These are phyloP conservation scores for Brachyistius frenatus DNA, from an alignment of 2,113 vertebrate species.

Conservation along the genomic window DNA sequence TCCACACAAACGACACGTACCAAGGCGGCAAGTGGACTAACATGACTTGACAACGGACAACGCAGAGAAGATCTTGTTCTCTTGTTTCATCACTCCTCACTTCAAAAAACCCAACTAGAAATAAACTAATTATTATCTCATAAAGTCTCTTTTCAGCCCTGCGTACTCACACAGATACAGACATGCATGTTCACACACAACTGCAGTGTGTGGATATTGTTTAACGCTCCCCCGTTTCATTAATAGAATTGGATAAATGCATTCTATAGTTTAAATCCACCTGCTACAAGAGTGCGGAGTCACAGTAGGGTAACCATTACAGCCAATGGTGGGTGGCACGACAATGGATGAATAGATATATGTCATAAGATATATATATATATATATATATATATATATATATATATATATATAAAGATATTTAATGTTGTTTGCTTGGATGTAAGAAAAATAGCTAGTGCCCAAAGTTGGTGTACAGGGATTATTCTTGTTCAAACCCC, in stretches of 20 bases:
- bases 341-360: constrained; percentile 11
- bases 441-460: constrained; percentile 44
- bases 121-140: not conserved
- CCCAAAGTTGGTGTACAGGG: constrained; percentile 26
- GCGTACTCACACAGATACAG: not conserved
- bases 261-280: constrained; percentile 11
- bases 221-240: constrained; percentile 1
- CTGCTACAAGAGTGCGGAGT: constrained; percentile 8
- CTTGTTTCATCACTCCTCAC: not conserved
- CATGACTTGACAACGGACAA: not conserved
- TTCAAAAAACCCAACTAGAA: not conserved
- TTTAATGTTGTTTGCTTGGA: constrained; percentile 50
- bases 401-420: not conserved
- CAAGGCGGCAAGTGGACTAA: not conserved
- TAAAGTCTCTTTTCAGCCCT: not conserved
- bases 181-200: not conserved
- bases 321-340: constrained; percentile 29
- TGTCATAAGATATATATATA: no score
- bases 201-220: not conserved
- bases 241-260: not conserved
- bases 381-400: no score
- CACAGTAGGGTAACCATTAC: constrained; percentile 24
- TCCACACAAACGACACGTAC: not conserved
- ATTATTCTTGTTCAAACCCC: constrained; percentile 31
- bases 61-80: not conserved